Evolutionary conservation across 2,113 vertebrate genomes (phyloP).

Genomic region (Micronycteris hirsuta): DNA sequence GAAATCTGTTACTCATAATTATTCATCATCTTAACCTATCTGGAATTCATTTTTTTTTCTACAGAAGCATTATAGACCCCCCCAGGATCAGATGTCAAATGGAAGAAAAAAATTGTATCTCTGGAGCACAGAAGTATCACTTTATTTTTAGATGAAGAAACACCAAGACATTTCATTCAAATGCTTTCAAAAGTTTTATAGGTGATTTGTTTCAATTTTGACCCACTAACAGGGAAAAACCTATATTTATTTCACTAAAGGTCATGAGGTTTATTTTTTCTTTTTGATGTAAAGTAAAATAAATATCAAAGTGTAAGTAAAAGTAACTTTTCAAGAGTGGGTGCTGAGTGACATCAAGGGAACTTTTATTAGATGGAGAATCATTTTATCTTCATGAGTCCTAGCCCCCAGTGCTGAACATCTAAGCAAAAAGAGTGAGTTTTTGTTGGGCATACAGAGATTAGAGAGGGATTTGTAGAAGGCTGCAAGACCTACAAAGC

Average conservation of each 20-base stretch:
- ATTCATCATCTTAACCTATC: conserved; percentile 52
- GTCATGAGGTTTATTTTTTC: conserved; percentile 6
- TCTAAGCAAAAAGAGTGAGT: background rate
- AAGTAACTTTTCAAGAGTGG: conserved; percentile 36
- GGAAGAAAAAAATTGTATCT: background rate
- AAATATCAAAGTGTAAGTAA: conserved; percentile 55
- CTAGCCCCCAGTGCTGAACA: background rate
- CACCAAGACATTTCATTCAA: conserved; percentile 37
- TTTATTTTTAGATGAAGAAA: conserved; percentile 57
- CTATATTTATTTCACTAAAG: conserved; percentile 36
- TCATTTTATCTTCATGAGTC: background rate
- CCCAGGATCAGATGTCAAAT: conserved; percentile 20
- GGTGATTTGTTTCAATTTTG: conserved; percentile 44
- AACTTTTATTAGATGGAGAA: conserved; percentile 12
- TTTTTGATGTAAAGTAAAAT: conserved; percentile 10
- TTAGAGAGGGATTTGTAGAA: background rate
- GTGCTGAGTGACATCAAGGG: background rate
- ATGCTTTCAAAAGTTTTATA: conserved; percentile 33
- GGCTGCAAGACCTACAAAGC: background rate
- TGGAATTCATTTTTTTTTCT: conserved; percentile 55
- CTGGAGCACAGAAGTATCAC: background rate
- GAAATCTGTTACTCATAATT: conserved; percentile 40
- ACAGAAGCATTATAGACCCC: conserved; percentile 35
- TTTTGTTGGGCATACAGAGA: background rate
- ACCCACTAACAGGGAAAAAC: background rate